phyloP scores from a whole-genome alignment of 2,797 vertebrate species.

The Peromyscus aztecus region DNA sequence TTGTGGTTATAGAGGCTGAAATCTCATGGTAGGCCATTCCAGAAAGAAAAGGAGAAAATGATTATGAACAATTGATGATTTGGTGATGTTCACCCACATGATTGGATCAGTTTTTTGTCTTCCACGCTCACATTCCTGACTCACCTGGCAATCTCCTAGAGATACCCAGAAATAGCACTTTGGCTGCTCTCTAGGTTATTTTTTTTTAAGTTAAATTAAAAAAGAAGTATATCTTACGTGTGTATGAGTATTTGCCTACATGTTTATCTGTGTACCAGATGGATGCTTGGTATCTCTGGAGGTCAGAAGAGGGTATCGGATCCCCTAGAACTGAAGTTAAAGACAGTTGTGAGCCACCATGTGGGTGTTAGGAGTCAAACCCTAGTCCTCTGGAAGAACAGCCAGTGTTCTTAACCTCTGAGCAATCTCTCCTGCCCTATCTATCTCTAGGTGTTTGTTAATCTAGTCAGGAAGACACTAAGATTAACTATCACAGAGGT shows the following conservation, averaged over 20 bases:
- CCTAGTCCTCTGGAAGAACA: background rate
- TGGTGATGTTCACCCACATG: background rate
- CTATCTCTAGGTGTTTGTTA: background rate
- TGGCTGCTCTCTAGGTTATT: background rate
- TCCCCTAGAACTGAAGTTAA: background rate
- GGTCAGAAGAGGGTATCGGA: background rate
- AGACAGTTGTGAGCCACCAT: background rate
- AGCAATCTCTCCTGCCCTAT: background rate
- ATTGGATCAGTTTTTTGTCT: background rate
- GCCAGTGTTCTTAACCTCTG: background rate
- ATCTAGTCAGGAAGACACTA: background rate
- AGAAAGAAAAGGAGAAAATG: background rate
- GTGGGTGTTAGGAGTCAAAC: background rate
- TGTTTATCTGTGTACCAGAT: background rate
- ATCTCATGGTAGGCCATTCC: background rate
- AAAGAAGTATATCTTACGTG: background rate
- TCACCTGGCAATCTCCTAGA: background rate
- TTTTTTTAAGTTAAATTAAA: background rate
- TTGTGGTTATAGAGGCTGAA: background rate
- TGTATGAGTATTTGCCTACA: background rate
- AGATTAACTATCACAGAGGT: background rate
- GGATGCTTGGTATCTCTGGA: background rate
- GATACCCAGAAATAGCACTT: background rate
- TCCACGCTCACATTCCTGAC: background rate
- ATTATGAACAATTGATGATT: no score